Evolutionary conservation across 1,140 invertebrate genomes (phyloP), one percentile per base, ranked within the genome.

Genomic region (Drosophila setifemur): DNA sequence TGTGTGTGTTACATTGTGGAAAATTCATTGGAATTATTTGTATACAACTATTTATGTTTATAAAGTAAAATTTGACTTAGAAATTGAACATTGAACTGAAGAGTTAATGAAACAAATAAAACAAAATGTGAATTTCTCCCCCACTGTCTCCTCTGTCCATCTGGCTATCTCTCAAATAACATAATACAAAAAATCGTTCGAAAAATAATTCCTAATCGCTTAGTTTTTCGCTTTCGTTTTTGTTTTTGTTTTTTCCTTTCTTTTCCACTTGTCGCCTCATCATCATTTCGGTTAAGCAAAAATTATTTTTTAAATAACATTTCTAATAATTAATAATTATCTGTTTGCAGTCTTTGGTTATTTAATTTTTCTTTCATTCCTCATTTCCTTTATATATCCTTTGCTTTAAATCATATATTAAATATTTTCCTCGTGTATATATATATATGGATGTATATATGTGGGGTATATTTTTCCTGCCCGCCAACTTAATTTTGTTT

Each of bases 281-380:
- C 26, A 47, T 42, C 55, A 26, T 73, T 74, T 74, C 75, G 64
- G 73, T 86, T 88, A 85, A 85, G 79, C 79, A 73, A 85, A 83
- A 85, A 85, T 86, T 86, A 86, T 85, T 82, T 79, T 85, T 82
- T 86, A 89, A 90, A 88, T 87, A 90, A 90, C 86, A 88, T 87
- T 89, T 88, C 88, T 90, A 90, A 88, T 78, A 86, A 89, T 90
- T 90, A 90, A 89, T 90, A 90, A 90, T 90, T 90, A 90, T 90
- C 86, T 90, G 89, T 90, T 90, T 90, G 89, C 90, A 90, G 89
- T 90, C 90, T 90, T 90, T 90, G 90, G 90, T 90, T 90, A 90
- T 88, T 89, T 88, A 88, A 85, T 88, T 88, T 72, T 87, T 86
- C 69, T 49, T 68, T 78, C 78, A 40, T 26, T 33, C 28, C 39